Percentiles rank a stretch among this genome's conserved stretches.
Evolutionary conservation across 1,140 invertebrate genomes (phyloP).

Genomic region (Aplysia californica): DNA sequence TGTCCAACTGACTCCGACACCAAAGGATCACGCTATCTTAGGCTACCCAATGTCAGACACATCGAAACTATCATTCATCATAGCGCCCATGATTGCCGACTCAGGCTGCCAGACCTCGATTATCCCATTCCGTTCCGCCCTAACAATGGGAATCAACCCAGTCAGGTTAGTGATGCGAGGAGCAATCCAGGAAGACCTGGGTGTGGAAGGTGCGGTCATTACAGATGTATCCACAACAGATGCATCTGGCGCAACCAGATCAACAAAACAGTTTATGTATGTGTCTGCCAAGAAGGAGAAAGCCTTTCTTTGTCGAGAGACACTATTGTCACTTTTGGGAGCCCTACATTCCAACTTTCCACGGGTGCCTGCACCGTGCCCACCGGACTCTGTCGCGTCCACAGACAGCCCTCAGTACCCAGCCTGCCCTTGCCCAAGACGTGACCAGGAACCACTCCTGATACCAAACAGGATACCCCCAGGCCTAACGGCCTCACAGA

Average conservation of each 20-base stretch:
- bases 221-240: slow-evolving; percentile 12
- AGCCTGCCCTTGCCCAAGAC: no score
- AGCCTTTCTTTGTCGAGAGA: slow-evolving; percentile 28
- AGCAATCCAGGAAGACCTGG: slow-evolving; percentile 26
- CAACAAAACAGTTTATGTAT: slow-evolving; percentile 29
- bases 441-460: slow-evolving; percentile 19
- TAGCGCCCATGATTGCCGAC: slow-evolving; percentile 11
- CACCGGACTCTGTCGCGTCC: no score
- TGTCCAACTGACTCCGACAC: background rate
- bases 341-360: no score
- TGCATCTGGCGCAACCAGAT: background rate
- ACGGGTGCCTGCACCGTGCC: no score
- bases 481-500: slow-evolving; percentile 25
- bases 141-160: slow-evolving; percentile 13
- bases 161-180: slow-evolving; percentile 33
- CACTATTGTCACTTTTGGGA: no score
- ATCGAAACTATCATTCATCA: background rate
- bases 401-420: no score
- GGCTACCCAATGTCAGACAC: background rate
- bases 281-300: slow-evolving; percentile 23
- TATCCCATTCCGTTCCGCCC: slow-evolving; percentile 8
- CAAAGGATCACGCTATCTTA: background rate
- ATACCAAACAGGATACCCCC: slow-evolving; percentile 25
- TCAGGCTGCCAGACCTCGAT: slow-evolving; percentile 35
- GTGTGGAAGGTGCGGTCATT: slow-evolving; percentile 20